Evolutionary conservation across 2,113 vertebrate species (phyloP), one percentile per base, ranked within the genome.

Genomic region (Coptodon rendalli): DNA sequence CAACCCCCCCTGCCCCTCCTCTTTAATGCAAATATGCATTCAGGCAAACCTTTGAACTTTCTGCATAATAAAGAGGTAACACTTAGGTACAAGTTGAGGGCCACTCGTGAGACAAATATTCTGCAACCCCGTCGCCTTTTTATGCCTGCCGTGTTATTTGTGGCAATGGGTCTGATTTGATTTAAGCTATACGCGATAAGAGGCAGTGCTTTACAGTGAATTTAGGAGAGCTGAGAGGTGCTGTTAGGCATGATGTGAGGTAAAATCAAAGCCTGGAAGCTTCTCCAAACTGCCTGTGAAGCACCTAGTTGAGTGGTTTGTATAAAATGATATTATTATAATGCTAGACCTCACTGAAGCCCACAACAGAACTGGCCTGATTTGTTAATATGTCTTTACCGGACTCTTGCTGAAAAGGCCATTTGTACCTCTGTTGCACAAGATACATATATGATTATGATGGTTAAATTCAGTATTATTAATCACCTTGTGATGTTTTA

Each of bases 211-310:
- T 92, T 91, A 73, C 85, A 80, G 83, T 66, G 84, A 91, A 87
- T 93, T 89, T 89, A 86, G 82, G 90, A 85, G 87, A 82, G 90
- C 85, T 89, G 24, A 91, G 94, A 93, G 92, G 86, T 40, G 63
- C 87, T 87, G 89, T 93, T 94, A 90, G 86, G 82, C 80, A 52
- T 68, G 54, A 91, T 82, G 93, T 57, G 78, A 89, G 82, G 89
- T 82, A 84, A 80, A 81, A 89, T 86, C 87, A 89, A 88, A 95
- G 82, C 92, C 90, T 89, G 87, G 83, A 57, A 93, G 91, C 91
- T 89, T 79, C 59, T 90, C 81, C 84, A 45, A 89, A 93, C 91
- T 92, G 87, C 63, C 87, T 61, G 85, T 89, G 84, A 88, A 93
- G 91, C 87, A 87, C 90, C 34, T 84, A 79, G 31, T 53, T n/a